Conservation (phyloP, 2,113 vertebrate species). For the Todiramphus chloris region DNA sequence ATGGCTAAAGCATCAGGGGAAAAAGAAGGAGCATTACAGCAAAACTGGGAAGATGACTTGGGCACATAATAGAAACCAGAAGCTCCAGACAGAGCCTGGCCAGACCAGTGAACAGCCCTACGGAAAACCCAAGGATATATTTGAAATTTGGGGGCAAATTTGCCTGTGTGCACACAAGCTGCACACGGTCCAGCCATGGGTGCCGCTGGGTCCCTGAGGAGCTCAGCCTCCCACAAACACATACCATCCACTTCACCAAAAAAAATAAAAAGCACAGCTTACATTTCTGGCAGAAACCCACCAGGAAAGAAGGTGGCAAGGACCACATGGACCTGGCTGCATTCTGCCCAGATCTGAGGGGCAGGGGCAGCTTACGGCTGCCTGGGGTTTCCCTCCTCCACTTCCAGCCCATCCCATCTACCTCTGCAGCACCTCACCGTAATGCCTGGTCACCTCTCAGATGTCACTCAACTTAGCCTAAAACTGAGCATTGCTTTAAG, state of each 20-base stretch:
- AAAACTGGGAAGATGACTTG: not conserved
- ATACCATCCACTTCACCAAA: rapidly evolving
- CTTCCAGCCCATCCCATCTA: not conserved
- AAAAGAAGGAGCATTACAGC: not conserved
- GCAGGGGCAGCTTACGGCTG: not conserved
- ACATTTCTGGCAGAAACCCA: not conserved
- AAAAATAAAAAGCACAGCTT: not conserved
- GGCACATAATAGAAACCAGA: slow-evolving; percentile 15
- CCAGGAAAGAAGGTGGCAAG: not conserved
- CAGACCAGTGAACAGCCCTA: not conserved
- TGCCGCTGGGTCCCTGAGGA: rapidly evolving
- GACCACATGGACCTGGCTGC: rapidly evolving
- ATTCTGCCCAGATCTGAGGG: not conserved
- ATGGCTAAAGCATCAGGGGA: not conserved
- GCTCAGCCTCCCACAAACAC: rapidly evolving
- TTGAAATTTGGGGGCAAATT: not conserved
- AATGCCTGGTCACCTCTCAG: not conserved
- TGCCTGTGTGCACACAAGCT: not conserved
- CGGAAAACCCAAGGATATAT: slow-evolving; percentile 11
- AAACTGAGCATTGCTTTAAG: rapidly evolving
- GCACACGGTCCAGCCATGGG: rapidly evolving
- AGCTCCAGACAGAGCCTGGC: not conserved
- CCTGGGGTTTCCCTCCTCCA: not conserved
- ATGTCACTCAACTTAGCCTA: rapidly evolving
- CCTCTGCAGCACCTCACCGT: rapidly evolving